These are phyloP conservation scores for Naja naja DNA, from an alignment of 2,113 vertebrate species.

Conservation along the genomic window DNA sequence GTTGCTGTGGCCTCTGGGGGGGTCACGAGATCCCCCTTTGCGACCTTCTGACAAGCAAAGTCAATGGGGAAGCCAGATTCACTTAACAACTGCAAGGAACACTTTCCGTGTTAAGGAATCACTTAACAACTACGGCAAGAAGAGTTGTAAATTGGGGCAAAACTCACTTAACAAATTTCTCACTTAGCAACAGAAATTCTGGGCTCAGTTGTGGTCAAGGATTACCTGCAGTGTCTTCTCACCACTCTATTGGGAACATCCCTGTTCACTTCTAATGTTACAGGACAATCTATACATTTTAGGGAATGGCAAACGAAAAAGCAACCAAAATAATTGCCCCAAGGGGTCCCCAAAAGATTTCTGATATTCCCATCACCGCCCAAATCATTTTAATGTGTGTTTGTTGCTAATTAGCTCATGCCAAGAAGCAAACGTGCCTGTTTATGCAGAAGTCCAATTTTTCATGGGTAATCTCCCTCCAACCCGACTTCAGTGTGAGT, in stretches of 20 bases:
- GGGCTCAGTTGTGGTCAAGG: background rate
- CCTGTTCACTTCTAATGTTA: background rate
- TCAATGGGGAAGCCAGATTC: background rate
- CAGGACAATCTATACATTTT: background rate
- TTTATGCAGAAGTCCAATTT: slow-evolving; percentile 4
- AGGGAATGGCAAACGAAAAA: background rate
- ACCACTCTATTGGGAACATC: slow-evolving; percentile 8
- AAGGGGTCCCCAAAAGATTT: background rate
- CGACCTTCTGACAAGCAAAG: background rate
- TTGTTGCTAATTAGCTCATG: background rate
- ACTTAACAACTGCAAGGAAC: background rate
- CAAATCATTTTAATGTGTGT: background rate
- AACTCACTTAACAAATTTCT: background rate
- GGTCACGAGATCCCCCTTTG: background rate
- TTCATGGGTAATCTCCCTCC: background rate
- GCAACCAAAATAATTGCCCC: background rate
- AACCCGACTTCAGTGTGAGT: fast-evolving
- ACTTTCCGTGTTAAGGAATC: background rate
- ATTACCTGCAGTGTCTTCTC: background rate
- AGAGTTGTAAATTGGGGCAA: background rate
- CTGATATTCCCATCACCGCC: background rate
- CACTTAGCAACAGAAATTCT: background rate
- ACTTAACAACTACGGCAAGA: background rate
- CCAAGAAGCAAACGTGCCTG: background rate
- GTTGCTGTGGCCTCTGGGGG: background rate